Conservation (phyloP, 2,888 invertebrate species). For the Ophion ellenae region DNA sequence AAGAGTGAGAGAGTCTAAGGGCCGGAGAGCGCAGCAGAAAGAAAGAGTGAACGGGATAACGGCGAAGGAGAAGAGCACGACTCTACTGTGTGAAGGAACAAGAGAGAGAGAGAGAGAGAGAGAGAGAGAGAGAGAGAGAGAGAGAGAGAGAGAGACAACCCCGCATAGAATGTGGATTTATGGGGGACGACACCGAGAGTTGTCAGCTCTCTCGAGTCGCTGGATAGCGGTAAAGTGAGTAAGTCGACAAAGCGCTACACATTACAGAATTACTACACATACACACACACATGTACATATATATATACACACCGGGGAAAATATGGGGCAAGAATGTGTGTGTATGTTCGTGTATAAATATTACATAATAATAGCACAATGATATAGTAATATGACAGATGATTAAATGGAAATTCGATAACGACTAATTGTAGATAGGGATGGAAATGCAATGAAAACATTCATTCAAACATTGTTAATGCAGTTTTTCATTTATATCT, state of each 20-base stretch:
- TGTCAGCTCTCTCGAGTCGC: conserved; percentile 62
- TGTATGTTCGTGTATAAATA: too few species aligned
- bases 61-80: conserved; percentile 2
- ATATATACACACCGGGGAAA: too few species aligned
- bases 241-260: conserved; percentile 66
- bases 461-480: too few species aligned
- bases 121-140: background rate
- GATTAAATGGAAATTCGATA: too few species aligned
- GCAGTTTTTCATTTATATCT: too few species aligned
- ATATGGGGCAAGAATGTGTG: too few species aligned
- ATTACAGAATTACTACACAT: background rate
- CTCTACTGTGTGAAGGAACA: background rate
- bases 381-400: too few species aligned
- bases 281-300: too few species aligned
- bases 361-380: too few species aligned
- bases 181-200: conserved; percentile 46
- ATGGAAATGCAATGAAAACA: too few species aligned
- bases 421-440: too few species aligned
- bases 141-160: background rate
- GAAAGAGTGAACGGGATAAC: conserved; percentile 18
- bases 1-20: background rate
- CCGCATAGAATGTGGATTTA: conserved; percentile 28
- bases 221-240: conserved; percentile 80
- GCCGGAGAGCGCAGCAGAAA: background rate
- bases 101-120: background rate